Evolutionary conservation across 37 sponge, comb jelly and placozoan genomes (phyloP), one percentile per base, ranked within the genome.

Genomic region (Mnemiopsis leidyi): DNA sequence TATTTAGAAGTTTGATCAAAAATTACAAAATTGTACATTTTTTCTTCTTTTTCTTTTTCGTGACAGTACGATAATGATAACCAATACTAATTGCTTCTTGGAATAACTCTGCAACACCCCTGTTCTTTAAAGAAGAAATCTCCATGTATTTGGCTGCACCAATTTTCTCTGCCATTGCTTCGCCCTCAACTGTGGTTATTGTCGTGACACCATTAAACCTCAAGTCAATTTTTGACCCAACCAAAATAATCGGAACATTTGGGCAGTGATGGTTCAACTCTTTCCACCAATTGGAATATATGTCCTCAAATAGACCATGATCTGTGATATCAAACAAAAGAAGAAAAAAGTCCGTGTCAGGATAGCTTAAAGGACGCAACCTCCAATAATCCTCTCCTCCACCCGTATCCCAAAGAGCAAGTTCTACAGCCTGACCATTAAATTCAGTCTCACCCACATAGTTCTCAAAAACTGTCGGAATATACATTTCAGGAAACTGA

Each of bases 381-480:
- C 31, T 2, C 7, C 32, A 9, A 31, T 79, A 79, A 79, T 79
- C 36, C 36, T 79, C 82, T 20, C 82, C 82, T 29, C 82, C 82
- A 32, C 82, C 37, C 1, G 82, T 79, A 79, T 79, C 82, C 35
- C 35, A 79, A 31, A 32, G 38, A 13, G 36, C 82, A 13, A 79
- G 5, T 9, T 79, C 37, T 3, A 32, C 33, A 5, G 82, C 7
- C 36, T 79, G 20, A 5, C 36, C 82, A 2, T 25, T 25, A 69
- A 69, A 1, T 48, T 48, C 61, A 48, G 9, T 13, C 9, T 48
- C 61, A 18, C 5, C 61, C 61, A 18, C 9, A 18, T 71, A 77
- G 48, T 85, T 85, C 3, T 85, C 90, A 85, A 40, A 85, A 23
- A 85, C 90, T 20, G 90, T 85, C 0, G 90, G 90, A 18, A 38